Evolutionary conservation across 2,797 vertebrate species (phyloP), one percentile per base, ranked within the genome.

Genomic region (Hippoglossus hippoglossus): DNA sequence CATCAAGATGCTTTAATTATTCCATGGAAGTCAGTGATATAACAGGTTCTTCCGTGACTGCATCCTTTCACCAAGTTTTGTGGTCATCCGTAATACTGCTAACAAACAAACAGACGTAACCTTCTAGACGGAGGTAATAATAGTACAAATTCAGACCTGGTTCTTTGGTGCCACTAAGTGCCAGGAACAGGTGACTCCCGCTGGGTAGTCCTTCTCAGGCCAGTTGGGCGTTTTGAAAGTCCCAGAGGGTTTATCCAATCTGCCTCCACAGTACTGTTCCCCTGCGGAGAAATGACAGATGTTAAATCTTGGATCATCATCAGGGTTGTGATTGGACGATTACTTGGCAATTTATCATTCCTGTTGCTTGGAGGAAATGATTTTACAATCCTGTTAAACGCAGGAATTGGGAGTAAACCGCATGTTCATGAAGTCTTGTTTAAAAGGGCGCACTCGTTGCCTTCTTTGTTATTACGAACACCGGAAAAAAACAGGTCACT

Each of bases 221-320:
- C 98, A 99, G 92, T 99, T 99, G 51, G 98, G 98, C 0, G 98
- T 99, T 88, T 98, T 96, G 81, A 99, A 98, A 63, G 95, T 94
- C 47, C 98, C 98, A 0, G 94, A 89, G 0, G 97, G 94, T 83
- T 96, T 97, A 74, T 97, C 94, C 86, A 99, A 83, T 49, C 94
- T 94, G 46, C 98, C 98, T 46, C 98, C 98, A 74, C 98, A 99
- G 90, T 99, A 99, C 83, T 96, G 97, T 26, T 99, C 98, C 25
- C 97, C 98, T 99, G 88, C 59, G 31, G 73, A 67, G 59, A n/a
- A 49, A 69, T 7, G 0, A 31, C 7, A n/a, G 0, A 3, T 0
- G 16, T 67, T 60, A 67, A 26, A 19, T 39, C 44, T 19, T 1
- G 4, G 31, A 59, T 3, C 25, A 39, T 46, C 9, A 60, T 28